Base-by-base conservation (phyloP, 2,797 vertebrate genomes). In the Mormyrops boulengeri region DNA sequence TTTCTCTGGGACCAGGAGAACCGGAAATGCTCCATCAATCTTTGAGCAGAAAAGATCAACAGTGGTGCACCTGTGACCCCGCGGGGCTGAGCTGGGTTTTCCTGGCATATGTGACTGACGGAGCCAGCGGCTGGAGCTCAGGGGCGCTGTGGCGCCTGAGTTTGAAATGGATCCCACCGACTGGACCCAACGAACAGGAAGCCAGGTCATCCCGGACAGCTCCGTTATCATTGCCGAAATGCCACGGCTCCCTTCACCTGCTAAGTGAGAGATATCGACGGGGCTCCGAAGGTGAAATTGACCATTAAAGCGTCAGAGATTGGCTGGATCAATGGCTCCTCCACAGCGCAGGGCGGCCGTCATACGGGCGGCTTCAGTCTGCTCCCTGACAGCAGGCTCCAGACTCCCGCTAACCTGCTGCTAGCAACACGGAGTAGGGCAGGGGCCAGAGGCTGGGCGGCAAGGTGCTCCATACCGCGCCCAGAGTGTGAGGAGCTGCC, bases 171-270 rank as follows among this genome's bases (percentile, higher is more conserved):
- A 9, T 84, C 26, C 89, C 34, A 22, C 52, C 30, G 11, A 19
- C 50, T 49, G 73, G 97, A 96, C 96, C 97, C 96, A 96, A 96
- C 95, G 95, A 96, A 96, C 96, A 95, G 96, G 96, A 95, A 96
- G 96, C 50, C 77, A 38, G 49, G 80, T 41, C 82, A 22, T 60
- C 50, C 30, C 49, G 4, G 50, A 86, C 22, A n/a, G 88, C 52
- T 84, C 50, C 14, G 11, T 44, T 6, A 26, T 11, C 55, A 22
- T 4, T 0, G 4, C 14, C 12, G 8, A 12, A 86, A 69, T 26
- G 19, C 30, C 17, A 4, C 12, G 11, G n/a, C 19, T 85, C 60
- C 49, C 47, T 55, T 77, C 86, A 77, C 22, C 80, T 49, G 49
- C 85, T 4, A 60, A 90, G 53, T 84, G 94, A 92, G 94, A 93